Percentiles rank a stretch among this genome's conserved stretches.
Evolutionary conservation across 2,888 invertebrate genomes (phyloP).

Genomic region (Ichneumoninae sp.): DNA sequence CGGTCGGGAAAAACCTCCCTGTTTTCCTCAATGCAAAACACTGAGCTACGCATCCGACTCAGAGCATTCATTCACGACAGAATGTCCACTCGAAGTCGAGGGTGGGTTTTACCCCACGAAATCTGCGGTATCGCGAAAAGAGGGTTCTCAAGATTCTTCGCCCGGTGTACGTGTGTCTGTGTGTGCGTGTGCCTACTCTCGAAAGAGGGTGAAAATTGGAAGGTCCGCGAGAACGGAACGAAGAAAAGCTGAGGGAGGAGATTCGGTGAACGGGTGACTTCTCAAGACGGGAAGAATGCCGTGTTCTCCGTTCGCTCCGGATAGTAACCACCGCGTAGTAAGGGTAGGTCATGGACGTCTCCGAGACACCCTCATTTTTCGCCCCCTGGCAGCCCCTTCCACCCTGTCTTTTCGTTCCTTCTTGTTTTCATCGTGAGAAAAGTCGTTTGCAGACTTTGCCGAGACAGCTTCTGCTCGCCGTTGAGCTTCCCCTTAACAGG

Average conservation of each 20-base stretch:
- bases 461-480: constrained; percentile 52
- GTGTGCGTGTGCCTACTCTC: constrained; percentile 44
- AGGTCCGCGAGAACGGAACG: constrained; percentile 24
- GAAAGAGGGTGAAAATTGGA: constrained; percentile 67
- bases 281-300: constrained; percentile 53
- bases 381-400: constrained; percentile 61
- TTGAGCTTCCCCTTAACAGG: constrained; percentile 15
- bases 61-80: constrained; percentile 57
- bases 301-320: constrained; percentile 46
- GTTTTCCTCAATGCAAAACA: too few species aligned
- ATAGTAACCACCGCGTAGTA: constrained; percentile 73
- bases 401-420: constrained; percentile 52
- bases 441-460: constrained; percentile 71
- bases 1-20: too few species aligned
- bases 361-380: constrained; percentile 78
- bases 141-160: constrained; percentile 60
- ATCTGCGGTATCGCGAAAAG: constrained; percentile 54
- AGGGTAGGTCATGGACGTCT: constrained; percentile 81
- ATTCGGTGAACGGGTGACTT: constrained; percentile 62
- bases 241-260: constrained; percentile 67
- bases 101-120: constrained; percentile 51
- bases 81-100: constrained; percentile 48
- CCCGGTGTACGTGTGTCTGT: neutral
- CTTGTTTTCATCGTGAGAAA: constrained; percentile 71
- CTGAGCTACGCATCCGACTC: neutral